These are phyloP conservation scores for Alviniconcha marisindica DNA, from an alignment of 1,140 invertebrate species.

Conservation along the genomic window DNA sequence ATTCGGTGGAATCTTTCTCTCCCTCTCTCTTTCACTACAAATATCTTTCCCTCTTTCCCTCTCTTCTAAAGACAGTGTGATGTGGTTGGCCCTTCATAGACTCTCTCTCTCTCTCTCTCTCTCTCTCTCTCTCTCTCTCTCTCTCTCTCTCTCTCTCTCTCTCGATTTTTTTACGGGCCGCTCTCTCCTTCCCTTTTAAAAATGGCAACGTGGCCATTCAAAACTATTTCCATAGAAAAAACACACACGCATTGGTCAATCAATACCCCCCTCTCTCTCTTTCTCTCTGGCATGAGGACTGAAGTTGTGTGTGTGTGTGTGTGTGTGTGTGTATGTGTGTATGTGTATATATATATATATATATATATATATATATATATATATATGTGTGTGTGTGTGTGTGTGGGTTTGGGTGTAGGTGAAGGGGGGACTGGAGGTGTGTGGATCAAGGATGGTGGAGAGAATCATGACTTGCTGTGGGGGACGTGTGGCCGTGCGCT, in stretches of 20 bases:
- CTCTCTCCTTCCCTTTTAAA: neutral
- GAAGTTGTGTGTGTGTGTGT: constrained; percentile 19
- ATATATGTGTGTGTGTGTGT: neutral
- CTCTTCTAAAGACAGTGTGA: no score
- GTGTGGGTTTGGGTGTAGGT: no score
- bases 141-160: constrained; percentile 25
- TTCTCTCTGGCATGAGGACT: neutral
- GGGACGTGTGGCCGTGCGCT: no score
- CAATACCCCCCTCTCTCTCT: neutral
- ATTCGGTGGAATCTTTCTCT: no score
- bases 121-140: constrained; percentile 7
- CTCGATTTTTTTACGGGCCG: neutral
- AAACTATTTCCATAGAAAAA: no score
- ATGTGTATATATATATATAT: neutral
- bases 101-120: neutral
- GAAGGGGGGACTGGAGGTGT: no score
- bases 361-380: neutral
- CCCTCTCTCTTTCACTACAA: no score
- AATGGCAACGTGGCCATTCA: no score
- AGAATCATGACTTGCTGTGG: no score
- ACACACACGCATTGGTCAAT: neutral
- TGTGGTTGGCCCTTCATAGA: no score
- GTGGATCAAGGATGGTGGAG: no score
- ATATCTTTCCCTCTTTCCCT: no score
- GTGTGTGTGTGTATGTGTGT: constrained; percentile 2